Conservation (phyloP, 2,113 vertebrate species). For the Parus major region DNA sequence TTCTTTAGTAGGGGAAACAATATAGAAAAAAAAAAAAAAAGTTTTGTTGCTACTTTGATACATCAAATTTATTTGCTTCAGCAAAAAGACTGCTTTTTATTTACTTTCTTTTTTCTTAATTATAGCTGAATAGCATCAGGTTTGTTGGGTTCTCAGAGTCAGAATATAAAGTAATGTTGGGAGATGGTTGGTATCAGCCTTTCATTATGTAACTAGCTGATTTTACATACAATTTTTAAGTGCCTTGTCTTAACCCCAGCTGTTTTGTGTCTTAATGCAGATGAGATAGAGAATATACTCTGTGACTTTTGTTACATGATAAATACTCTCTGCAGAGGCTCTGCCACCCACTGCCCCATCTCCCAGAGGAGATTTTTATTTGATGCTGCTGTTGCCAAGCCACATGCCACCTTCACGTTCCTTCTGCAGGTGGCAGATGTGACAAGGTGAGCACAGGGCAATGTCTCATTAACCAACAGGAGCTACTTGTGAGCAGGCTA, state of each 20-base stretch:
- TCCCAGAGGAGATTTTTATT: not conserved
- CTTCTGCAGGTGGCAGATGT: accelerated
- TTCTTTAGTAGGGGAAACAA: constrained; percentile 6
- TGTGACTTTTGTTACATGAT: not conserved
- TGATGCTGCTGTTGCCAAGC: not conserved
- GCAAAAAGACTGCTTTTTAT: not conserved
- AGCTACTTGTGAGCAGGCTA: not conserved
- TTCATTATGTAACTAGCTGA: not conserved
- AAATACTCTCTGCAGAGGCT: not conserved
- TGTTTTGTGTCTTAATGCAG: not conserved
- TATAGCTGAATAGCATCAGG: not conserved
- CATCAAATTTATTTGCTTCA: not conserved
- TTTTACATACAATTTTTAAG: not conserved
- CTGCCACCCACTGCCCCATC: not conserved
- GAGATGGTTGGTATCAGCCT: not conserved
- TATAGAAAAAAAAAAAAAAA: not conserved
- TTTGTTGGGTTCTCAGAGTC: not conserved
- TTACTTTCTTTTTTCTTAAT: not conserved
- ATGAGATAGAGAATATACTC: not conserved
- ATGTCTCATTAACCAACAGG: not conserved
- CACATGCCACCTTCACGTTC: accelerated
- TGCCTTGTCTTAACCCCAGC: not conserved
- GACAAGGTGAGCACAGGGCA: not conserved
- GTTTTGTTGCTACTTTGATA: not conserved
- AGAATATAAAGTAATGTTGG: not conserved